Evolutionary conservation across 2,797 vertebrate genomes (phyloP).

Genomic region (Micrastur ruficollis): DNA sequence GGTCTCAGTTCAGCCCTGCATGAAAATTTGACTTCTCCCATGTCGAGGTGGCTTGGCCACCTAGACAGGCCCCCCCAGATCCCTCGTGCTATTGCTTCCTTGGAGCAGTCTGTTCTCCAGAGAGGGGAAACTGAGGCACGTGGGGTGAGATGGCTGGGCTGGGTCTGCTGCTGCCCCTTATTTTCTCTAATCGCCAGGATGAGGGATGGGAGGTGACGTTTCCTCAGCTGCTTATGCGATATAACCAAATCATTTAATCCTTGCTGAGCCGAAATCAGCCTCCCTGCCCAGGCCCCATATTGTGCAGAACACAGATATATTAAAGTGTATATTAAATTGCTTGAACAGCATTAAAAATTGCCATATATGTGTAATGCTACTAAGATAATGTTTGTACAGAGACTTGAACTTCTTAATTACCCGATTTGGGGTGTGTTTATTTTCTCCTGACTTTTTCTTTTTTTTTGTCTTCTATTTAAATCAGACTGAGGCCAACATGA

Average conservation of each 20-base stretch:
- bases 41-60: fast-evolving
- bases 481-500: fast-evolving
- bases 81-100: background rate
- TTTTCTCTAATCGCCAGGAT: background rate
- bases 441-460: background rate
- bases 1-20: background rate
- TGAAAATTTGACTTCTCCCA: background rate
- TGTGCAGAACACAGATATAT: background rate
- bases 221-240: background rate
- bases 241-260: conserved; percentile 20
- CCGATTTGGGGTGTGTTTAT: background rate
- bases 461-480: background rate
- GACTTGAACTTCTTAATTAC: conserved; percentile 3
- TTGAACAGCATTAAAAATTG: conserved; percentile 18
- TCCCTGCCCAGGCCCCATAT: background rate
- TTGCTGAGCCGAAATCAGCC: background rate
- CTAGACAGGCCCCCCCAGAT: fast-evolving
- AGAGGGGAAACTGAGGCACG: conserved; percentile 6
- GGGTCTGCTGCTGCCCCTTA: background rate
- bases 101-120: background rate
- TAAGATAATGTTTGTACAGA: background rate
- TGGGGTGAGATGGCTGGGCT: background rate
- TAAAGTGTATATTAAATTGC: conserved; percentile 40
- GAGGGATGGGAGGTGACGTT: background rate
- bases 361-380: background rate